Evolutionary conservation across 2,797 vertebrate genomes (phyloP), one percentile per base, ranked within the genome.

Genomic region (Myotis myotis): DNA sequence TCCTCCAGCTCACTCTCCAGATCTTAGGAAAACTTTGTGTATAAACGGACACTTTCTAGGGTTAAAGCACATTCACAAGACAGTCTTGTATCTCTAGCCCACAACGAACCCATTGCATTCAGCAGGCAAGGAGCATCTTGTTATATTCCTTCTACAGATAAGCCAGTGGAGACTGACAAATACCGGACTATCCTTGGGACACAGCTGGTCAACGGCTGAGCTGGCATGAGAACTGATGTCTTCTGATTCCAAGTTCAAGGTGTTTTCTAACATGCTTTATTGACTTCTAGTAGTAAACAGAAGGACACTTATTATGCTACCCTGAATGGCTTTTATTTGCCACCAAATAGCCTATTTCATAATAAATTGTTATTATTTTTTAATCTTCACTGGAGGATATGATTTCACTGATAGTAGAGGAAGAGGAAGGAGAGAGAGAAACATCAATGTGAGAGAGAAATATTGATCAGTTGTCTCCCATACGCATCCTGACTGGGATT

Each of bases 301-400:
- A 64, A 28, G 28, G 57, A 62, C 80, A 87, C 11, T n/a, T 74
- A 60, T 30, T 94, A 51, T 76, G 68, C 30, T 53, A 20, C 19
- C 38, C 19, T 71, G 41, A 89, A 16, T 76, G 23, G 38, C 22
- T 92, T 93, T 64, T 62, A 33, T 90, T 94, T 92, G 60, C 23
- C 41, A 33, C 49, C 80, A 62, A 87, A 44, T 55, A 75, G 25
- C 55, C 15, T 60, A 47, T 95, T 95, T 93, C 62, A 75, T 38
- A 94, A 89, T 41, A 75, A 75, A 68, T 22, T 75, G 90, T 92
- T 81, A 95, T 81, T 93, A 64, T 20, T 66, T 68, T 68, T 10
- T 1, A 68, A 68, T 68, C n/a, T 33, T 68, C n/a, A 68, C 64
- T 19, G 17, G 8, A 68, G n/a, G 64, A 68, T 68, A 36, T 36